Base-by-base conservation (phyloP, 2,888 invertebrate species). In the Magallana nippona region DNA sequence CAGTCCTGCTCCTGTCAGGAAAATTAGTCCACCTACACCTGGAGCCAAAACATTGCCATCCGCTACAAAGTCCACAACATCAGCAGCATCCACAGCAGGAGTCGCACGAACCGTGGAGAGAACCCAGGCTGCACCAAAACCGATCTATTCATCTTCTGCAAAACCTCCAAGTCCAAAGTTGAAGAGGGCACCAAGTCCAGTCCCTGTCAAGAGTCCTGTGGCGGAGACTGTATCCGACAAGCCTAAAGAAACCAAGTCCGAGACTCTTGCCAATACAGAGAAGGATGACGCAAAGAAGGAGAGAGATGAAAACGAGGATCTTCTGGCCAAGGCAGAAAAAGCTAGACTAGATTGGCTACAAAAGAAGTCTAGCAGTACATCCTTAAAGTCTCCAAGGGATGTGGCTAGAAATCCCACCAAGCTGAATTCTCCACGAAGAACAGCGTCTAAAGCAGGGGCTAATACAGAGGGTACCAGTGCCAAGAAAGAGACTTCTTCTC, bases 261-360 rank as follows among this genome's bases (percentile, higher is more conserved):
- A 60, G 56, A 82, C 82, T 55, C 82, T 77, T 22, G 55, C 78
- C 27, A 84, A 82, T n/a, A 22, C 82, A 63, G 81, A 58, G 17
- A 86, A 86, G 27, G 55, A 55, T 1, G 85, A 81, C 79, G 84
- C 82, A 27, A 87, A 87, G 83, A 86, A 87, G 32, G 85, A 88
- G 79, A 57, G 78, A 32, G 63, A 63, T 58, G 78, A 81, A n/a
- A 78, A 83, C 13, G 87, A 89, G 44, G 91, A 93, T 85, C 92
- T 92, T 85, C 86, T 92, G 60, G 92, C 91, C 8, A 82, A 91
- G 57, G 93, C 93, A 19, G 93, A 93, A 86, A 92, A 91, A 85
- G 91, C 91, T 15, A 82, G 93, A 17, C 92, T 90, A 79, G 92
- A 92, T 60, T 92, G 89, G 83, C 82, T 94, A 19, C 89, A 91